These are phyloP conservation scores for Andinoacara biseriatus DNA, from an alignment of 2,113 vertebrate species.

Conservation along the genomic window DNA sequence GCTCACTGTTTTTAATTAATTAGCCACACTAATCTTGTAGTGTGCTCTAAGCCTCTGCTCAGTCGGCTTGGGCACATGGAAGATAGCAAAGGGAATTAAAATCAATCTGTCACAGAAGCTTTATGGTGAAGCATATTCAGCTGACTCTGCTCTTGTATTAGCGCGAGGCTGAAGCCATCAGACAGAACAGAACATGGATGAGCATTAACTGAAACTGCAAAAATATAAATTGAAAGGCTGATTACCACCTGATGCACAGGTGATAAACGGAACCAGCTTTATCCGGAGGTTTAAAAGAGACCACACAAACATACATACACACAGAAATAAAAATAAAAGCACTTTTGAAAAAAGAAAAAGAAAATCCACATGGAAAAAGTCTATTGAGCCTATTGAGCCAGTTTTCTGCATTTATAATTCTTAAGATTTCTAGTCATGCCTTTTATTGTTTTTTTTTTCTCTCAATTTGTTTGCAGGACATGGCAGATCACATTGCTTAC, in stretches of 20 bases:
- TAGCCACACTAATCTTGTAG: conserved; percentile 52
- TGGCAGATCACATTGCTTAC: conserved; percentile 91
- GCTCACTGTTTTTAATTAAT: conserved; percentile 52
- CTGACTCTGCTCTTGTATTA: conserved; percentile 35
- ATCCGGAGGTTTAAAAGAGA: not conserved
- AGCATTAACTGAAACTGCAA: not conserved
- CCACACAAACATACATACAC: not conserved
- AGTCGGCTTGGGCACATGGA: conserved; percentile 11
- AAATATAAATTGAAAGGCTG: not conserved
- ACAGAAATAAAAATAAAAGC: not conserved
- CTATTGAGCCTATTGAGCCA: not conserved
- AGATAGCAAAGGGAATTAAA: conserved; percentile 46
- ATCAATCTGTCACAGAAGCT: conserved; percentile 43
- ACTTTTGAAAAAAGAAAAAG: too few species aligned
- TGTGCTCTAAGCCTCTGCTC: conserved; percentile 27
- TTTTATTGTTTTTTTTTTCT: not conserved
- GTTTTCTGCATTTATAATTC: not conserved
- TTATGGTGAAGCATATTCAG: conserved; percentile 31
- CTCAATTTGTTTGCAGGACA: conserved; percentile 81
- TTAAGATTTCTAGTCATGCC: not conserved
- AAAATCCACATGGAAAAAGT: not conserved
- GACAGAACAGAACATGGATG: not conserved
- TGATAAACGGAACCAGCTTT: not conserved
- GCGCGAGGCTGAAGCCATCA: conserved; percentile 24
- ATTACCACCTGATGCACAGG: not conserved